phyloP scores from a whole-genome alignment of 2,888 invertebrate genomes.

The Scaptomyza tumidula region DNA sequence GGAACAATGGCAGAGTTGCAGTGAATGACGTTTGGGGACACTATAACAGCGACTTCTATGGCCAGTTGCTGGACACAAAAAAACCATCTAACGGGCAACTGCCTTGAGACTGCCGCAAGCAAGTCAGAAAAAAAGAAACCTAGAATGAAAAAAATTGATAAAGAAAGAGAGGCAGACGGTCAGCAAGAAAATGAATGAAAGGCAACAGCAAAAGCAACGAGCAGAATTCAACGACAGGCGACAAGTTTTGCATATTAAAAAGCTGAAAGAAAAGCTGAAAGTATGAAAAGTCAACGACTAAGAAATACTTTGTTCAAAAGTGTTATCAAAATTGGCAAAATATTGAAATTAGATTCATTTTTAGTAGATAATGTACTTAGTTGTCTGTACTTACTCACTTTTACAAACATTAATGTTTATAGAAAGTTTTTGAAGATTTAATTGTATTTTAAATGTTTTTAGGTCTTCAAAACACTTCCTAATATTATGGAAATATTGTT shows the following conservation, averaged over 20 bases:
- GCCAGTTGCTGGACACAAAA: conserved; percentile 40
- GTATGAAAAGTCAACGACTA: conserved; percentile 16
- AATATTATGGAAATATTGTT: too few species aligned
- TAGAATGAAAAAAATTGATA: conserved; percentile 10
- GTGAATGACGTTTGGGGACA: conserved; percentile 41
- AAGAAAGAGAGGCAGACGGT: conserved; percentile 9
- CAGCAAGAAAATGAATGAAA: conserved; percentile 4
- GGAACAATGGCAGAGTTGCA: conserved; percentile 42
- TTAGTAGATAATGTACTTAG: too few species aligned
- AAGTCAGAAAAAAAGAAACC: conserved; percentile 19
- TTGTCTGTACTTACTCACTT: too few species aligned
- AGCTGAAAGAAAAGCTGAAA: conserved; percentile 15
- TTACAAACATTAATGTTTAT: too few species aligned
- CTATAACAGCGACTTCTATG: conserved; percentile 59
- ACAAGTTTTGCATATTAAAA: conserved; percentile 69
- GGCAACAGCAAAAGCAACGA: background rate
- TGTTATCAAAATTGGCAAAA: background rate
- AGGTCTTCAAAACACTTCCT: too few species aligned
- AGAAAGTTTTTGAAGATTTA: too few species aligned
- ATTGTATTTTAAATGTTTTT: too few species aligned
- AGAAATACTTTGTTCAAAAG: background rate
- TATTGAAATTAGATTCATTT: too few species aligned
- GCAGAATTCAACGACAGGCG: conserved; percentile 43
- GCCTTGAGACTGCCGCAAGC: conserved; percentile 30
- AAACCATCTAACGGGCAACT: conserved; percentile 62